phyloP scores from a whole-genome alignment of 1,140 invertebrate species.

The Musca vetustissima region DNA sequence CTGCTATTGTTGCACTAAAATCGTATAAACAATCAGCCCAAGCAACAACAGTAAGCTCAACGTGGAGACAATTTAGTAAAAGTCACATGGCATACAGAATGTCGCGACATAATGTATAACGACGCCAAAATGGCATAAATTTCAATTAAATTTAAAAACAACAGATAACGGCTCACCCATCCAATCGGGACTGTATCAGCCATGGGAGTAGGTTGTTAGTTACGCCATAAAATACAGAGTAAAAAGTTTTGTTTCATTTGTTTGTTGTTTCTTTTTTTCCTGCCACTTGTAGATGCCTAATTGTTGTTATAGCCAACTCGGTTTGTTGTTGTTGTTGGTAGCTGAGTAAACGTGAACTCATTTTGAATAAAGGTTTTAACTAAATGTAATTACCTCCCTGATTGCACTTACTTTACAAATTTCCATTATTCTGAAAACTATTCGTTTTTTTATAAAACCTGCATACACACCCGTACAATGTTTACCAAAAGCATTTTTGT shows the following conservation, averaged over 20 bases:
- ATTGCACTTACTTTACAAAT: constrained; percentile 16
- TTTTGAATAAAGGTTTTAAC: constrained; percentile 9
- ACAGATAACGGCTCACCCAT: neutral
- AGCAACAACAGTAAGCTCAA: too few species aligned
- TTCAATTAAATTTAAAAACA: constrained; percentile 20
- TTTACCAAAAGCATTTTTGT: too few species aligned
- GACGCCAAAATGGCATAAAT: constrained; percentile 21
- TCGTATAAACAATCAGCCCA: neutral
- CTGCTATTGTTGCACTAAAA: neutral
- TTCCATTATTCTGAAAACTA: too few species aligned
- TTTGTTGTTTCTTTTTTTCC: neutral
- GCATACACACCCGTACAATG: too few species aligned
- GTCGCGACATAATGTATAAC: constrained; percentile 20
- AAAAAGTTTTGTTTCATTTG: neutral
- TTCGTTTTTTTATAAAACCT: too few species aligned
- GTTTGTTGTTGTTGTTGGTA: too few species aligned
- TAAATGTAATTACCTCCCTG: constrained; percentile 21
- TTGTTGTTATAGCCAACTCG: neutral
- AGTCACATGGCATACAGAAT: constrained; percentile 5
- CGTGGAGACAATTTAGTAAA: neutral
- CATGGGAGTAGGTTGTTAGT: too few species aligned
- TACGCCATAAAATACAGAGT: too few species aligned
- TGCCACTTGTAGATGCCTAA: neutral
- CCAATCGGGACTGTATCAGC: neutral
- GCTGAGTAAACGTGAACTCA: neutral